Percentiles rank a stretch among this genome's conserved stretches.
These are phyloP conservation scores for Dolichoris vasculosae DNA, from an alignment of 1,140 invertebrate genomes.

Conservation along the genomic window DNA sequence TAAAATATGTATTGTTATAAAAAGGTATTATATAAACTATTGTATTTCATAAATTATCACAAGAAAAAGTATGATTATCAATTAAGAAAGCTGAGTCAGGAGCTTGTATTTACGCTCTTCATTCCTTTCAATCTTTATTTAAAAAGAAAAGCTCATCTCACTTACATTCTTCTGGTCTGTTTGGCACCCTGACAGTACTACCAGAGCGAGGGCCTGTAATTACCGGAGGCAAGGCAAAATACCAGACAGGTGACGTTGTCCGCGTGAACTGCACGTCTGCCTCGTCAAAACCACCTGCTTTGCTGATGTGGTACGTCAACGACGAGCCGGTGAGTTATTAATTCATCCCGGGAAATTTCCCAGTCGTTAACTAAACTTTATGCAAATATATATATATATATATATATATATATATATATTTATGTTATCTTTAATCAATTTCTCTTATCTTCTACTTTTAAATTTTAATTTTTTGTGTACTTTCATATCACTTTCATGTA, in stretches of 20 bases:
- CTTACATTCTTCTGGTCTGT: slow-evolving; percentile 11
- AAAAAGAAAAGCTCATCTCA: slow-evolving; percentile 8
- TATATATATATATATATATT: too few species aligned
- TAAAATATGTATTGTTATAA: background rate
- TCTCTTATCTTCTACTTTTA: background rate
- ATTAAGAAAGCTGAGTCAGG: slow-evolving; percentile 37
- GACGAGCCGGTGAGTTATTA: slow-evolving; percentile 81
- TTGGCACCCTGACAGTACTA: slow-evolving; percentile 77
- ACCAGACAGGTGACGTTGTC: slow-evolving; percentile 87
- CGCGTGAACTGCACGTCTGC: slow-evolving; percentile 89
- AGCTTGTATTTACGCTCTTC: background rate
- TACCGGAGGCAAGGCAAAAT: slow-evolving; percentile 84
- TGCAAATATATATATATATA: slow-evolving; percentile 34
- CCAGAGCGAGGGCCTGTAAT: slow-evolving; percentile 89
- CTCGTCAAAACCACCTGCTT: slow-evolving; percentile 86
- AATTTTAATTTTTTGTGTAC: slow-evolving; percentile 17
- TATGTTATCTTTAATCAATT: background rate
- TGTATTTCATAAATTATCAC: background rate
- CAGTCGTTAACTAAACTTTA: slow-evolving; percentile 24
- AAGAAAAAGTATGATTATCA: slow-evolving; percentile 19
- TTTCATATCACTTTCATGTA: slow-evolving; percentile 5
- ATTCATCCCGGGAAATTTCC: slow-evolving; percentile 54
- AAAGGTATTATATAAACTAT: too few species aligned
- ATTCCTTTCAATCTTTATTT: background rate
- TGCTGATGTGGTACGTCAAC: slow-evolving; percentile 91